A percentile compares a stretch with the other conserved stretches of the same genome.
Evolutionary conservation across 2,113 vertebrate species (phyloP).

Genomic region (Ursus arctos): DNA sequence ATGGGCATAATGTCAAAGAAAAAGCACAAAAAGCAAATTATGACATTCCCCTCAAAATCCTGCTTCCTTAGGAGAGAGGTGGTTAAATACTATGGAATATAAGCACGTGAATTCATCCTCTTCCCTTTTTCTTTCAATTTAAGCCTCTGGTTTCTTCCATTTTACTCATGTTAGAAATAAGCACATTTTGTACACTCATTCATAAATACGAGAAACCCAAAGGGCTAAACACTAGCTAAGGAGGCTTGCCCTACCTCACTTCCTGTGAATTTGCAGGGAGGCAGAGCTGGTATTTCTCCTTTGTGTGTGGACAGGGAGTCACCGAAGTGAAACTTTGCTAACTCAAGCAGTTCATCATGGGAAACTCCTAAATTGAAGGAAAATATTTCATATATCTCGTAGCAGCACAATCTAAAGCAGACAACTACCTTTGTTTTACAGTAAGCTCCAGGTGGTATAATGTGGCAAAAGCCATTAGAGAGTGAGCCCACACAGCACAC

Average conservation of each 20-base stretch:
- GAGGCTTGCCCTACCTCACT: slow-evolving; percentile 93
- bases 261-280: slow-evolving; percentile 95
- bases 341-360: slow-evolving; percentile 94
- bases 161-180: not conserved
- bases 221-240: not conserved
- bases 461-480: not conserved
- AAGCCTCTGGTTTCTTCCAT: not conserved
- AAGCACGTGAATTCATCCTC: not conserved
- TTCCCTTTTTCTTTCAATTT: not conserved
- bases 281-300: slow-evolving; percentile 92
- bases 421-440: not conserved
- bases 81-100: not conserved
- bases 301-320: slow-evolving; percentile 91
- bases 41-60: slow-evolving; percentile 8
- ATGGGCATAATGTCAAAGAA: not conserved
- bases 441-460: not conserved
- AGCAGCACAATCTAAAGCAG: not conserved
- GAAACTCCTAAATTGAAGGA: slow-evolving; percentile 91
- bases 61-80: not conserved
- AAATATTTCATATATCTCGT: slow-evolving; percentile 2
- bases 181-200: not conserved
- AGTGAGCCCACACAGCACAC: not conserved
- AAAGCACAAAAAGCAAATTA: slow-evolving; percentile 25
- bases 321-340: slow-evolving; percentile 97
- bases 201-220: slow-evolving; percentile 15